Conservation (phyloP, 1,140 invertebrate species). For the Heliothis virescens region DNA sequence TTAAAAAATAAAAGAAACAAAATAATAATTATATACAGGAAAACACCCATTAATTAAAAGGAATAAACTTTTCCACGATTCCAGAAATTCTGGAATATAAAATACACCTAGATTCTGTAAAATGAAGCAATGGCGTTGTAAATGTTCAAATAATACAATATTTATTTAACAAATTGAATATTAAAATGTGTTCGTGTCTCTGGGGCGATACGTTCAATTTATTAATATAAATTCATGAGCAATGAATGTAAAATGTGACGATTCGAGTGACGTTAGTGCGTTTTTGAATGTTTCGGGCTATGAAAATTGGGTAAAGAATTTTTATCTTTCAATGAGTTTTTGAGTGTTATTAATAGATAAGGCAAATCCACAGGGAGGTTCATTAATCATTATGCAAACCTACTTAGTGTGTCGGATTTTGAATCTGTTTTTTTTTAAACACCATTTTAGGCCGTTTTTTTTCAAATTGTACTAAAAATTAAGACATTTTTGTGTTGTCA, state of each 20-base stretch:
- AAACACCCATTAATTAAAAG: neutral
- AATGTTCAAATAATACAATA: slow-evolving; percentile 35
- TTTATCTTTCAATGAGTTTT: too few species aligned
- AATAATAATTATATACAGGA: neutral
- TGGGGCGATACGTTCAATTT: slow-evolving; percentile 29
- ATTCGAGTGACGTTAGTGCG: slow-evolving; percentile 3
- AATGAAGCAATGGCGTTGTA: slow-evolving; percentile 17
- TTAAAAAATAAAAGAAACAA: too few species aligned
- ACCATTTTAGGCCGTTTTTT: too few species aligned
- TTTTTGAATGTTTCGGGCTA: neutral
- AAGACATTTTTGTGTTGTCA: too few species aligned
- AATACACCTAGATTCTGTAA: neutral
- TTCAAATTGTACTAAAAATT: too few species aligned
- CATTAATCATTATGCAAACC: too few species aligned
- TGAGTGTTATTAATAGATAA: too few species aligned
- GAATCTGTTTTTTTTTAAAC: too few species aligned
- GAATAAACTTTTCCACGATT: neutral
- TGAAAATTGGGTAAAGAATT: too few species aligned
- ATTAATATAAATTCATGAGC: slow-evolving; percentile 45
- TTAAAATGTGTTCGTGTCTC: slow-evolving; percentile 36
- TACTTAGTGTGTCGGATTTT: neutral
- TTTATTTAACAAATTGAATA: slow-evolving; percentile 42
- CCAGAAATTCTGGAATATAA: slow-evolving; percentile 10
- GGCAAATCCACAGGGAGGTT: too few species aligned
- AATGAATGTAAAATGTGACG: slow-evolving; percentile 31